Percentiles rank a stretch among this genome's conserved stretches.
These are phyloP conservation scores for Scaptomyza caliginosa DNA, from an alignment of 2,888 invertebrate genomes.

Conservation along the genomic window DNA sequence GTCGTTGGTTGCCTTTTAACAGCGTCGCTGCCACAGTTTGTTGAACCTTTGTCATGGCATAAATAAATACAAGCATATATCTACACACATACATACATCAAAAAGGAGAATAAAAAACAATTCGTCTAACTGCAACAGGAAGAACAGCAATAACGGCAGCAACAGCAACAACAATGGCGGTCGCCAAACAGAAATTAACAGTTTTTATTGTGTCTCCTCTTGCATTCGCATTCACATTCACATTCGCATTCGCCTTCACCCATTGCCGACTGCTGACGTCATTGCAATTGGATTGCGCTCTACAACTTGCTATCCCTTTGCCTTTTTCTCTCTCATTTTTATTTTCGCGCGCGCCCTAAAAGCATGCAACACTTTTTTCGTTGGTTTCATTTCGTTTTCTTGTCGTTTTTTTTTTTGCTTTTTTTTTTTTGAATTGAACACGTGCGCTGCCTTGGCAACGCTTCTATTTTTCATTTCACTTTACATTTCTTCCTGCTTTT, in stretches of 20 bases:
- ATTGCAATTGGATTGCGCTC: conserved; percentile 36
- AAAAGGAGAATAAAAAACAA: conserved; percentile 2
- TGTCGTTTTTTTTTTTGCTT: not conserved
- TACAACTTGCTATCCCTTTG: conserved; percentile 1
- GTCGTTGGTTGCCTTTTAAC: conserved; percentile 33
- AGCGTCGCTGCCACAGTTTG: conserved; percentile 57
- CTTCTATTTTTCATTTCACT: conserved; percentile 25
- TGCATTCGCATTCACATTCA: conserved; percentile 21
- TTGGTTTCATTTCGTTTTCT: not conserved
- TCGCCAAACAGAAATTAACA: conserved; percentile 59
- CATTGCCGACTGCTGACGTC: conserved; percentile 56
- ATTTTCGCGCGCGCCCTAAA: conserved; percentile 60
- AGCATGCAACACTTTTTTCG: conserved; percentile 64
- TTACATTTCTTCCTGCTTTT: conserved; percentile 14
- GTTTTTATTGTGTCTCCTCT: conserved; percentile 52
- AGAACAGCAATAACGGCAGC: conserved; percentile 17
- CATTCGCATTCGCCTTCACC: conserved; percentile 25
- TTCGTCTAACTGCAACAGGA: conserved; percentile 27
- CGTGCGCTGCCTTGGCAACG: conserved; percentile 55
- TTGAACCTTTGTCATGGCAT: conserved; percentile 66
- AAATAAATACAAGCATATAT: conserved; percentile 33
- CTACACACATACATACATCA: conserved; percentile 10
- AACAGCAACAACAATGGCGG: conserved; percentile 1
- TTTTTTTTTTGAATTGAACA: conserved; percentile 28
- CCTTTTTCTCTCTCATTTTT: conserved; percentile 14